phyloP scores from a whole-genome alignment of 2,888 invertebrate genomes.

The Rotaria magnacalcarata region DNA sequence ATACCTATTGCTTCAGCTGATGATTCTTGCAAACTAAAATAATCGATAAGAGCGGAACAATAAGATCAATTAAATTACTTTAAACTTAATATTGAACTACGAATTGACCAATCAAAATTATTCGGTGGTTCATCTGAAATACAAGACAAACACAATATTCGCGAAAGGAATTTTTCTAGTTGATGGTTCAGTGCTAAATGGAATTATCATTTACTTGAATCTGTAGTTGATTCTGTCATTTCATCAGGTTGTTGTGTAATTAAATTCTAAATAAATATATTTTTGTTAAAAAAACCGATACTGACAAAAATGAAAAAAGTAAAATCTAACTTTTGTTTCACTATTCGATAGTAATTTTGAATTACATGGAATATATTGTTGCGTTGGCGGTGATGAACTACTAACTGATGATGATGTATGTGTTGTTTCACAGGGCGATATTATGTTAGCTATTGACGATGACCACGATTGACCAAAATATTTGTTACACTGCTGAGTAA shows the following conservation, averaged over 20 bases:
- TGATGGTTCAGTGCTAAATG: neutral
- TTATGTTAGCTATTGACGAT: neutral
- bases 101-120: neutral
- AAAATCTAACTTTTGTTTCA: neutral
- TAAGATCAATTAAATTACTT: neutral
- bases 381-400: neutral
- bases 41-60: neutral
- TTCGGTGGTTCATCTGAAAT: neutral
- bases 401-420: neutral
- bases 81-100: neutral
- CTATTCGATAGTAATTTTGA: neutral
- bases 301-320: neutral
- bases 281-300: neutral
- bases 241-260: neutral
- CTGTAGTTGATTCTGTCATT: neutral
- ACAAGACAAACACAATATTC: neutral
- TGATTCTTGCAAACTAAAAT: neutral
- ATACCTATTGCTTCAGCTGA: conserved; percentile 30
- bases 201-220: neutral
- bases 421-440: neutral
- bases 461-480: neutral
- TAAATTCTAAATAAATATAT: neutral
- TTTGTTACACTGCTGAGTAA: conserved; percentile 48
- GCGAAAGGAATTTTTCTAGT: neutral
- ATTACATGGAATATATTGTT: conserved; percentile 32